These are phyloP conservation scores for Characodon lateralis DNA, from an alignment of 2,797 vertebrate species.

Conservation along the genomic window DNA sequence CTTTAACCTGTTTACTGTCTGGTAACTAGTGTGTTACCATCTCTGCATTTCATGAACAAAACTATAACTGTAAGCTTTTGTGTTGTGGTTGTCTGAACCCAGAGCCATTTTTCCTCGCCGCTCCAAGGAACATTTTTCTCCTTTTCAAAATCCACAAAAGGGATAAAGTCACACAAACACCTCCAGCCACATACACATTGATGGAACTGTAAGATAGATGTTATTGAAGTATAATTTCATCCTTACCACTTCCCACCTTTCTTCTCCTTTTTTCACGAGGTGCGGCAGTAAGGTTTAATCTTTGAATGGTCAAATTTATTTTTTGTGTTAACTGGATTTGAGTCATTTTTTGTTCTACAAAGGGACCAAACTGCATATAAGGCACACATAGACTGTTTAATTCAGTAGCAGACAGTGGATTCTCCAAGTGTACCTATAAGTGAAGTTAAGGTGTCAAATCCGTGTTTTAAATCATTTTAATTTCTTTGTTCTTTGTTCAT, in stretches of 20 bases:
- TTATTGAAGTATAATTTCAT: slow-evolving; percentile 69
- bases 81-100: slow-evolving; percentile 32
- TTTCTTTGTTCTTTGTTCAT: too few relatives aligned
- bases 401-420: too few relatives aligned
- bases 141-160: slow-evolving; percentile 29
- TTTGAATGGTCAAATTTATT: slow-evolving; percentile 32
- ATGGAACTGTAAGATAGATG: slow-evolving; percentile 54
- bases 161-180: slow-evolving; percentile 24
- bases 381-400: too few relatives aligned
- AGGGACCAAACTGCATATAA: slow-evolving; percentile 15
- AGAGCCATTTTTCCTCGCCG: slow-evolving; percentile 39
- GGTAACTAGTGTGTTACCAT: too few relatives aligned
- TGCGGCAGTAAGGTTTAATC: slow-evolving; percentile 33
- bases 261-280: slow-evolving; percentile 18
- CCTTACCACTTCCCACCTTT: slow-evolving; percentile 40
- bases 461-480: too few relatives aligned
- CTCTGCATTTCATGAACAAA: too few relatives aligned
- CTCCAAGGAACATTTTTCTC: slow-evolving; percentile 36
- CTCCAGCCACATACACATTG: slow-evolving; percentile 16
- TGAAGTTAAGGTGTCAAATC: too few relatives aligned
- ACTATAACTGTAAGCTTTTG: slow-evolving; percentile 1
- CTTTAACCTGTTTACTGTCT: background rate
- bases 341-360: slow-evolving; percentile 29
- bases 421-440: too few relatives aligned
- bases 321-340: slow-evolving; percentile 18